Evolutionary conservation across 2,888 invertebrate species (phyloP).

Genomic region (Anagyrus pseudococci): DNA sequence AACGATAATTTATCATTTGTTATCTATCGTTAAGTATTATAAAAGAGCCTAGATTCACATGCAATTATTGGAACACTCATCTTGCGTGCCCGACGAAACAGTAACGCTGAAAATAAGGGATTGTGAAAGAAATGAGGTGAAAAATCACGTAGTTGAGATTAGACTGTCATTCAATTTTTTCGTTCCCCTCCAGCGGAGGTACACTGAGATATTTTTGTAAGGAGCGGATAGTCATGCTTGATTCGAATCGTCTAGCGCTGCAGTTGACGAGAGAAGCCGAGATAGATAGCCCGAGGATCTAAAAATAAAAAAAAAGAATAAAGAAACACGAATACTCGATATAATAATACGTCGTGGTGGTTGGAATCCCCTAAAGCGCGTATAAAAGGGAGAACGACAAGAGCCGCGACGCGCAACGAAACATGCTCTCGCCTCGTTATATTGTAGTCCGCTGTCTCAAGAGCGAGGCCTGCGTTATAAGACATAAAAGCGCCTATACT

Average conservation of each 20-base stretch:
- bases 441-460: no score
- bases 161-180: slow-evolving; percentile 31
- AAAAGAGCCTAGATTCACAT: slow-evolving; percentile 8
- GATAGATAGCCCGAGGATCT: no score
- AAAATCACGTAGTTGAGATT: slow-evolving; percentile 34
- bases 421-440: slow-evolving; percentile 23
- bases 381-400: background rate
- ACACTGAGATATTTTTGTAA: slow-evolving; percentile 40
- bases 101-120: background rate
- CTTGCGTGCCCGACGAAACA: slow-evolving; percentile 5
- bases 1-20: no score
- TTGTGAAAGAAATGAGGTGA: background rate
- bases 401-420: slow-evolving; percentile 6
- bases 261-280: no score
- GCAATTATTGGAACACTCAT: slow-evolving; percentile 22
- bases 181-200: slow-evolving; percentile 13
- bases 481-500: no score
- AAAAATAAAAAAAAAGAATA: slow-evolving; percentile 7
- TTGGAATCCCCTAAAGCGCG: no score
- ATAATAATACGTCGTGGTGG: no score
- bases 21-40: no score
- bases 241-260: slow-evolving; percentile 9
- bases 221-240: slow-evolving; percentile 25
- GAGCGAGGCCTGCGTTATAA: no score
- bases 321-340: background rate